Evolutionary conservation across 2,797 vertebrate species (phyloP).

Genomic region (Bryconaethiops microstoma): DNA sequence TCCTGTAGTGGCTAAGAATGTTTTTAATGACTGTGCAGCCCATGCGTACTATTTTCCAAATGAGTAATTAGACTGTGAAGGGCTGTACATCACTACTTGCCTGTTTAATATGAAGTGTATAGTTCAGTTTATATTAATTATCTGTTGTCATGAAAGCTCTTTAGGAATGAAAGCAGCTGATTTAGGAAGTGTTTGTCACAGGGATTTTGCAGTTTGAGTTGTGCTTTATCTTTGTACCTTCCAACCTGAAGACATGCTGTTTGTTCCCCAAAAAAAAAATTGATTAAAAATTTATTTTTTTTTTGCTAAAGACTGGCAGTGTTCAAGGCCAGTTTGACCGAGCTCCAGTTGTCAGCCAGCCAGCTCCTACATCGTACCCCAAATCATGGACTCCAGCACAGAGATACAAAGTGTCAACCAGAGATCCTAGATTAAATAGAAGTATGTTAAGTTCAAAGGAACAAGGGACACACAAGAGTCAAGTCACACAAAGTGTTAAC

Average conservation of each 20-base stretch:
- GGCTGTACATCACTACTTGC: neutral
- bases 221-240: neutral
- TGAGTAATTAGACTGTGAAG: no score
- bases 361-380: slow-evolving; percentile 69
- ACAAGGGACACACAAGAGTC: slow-evolving; percentile 71
- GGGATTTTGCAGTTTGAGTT: no score
- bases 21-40: no score
- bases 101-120: no score
- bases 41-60: no score
- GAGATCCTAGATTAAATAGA: slow-evolving; percentile 94
- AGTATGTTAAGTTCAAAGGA: slow-evolving; percentile 81
- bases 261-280: no score
- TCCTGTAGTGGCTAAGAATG: neutral
- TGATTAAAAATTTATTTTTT: neutral
- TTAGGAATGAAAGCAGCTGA: no score
- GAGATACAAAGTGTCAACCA: slow-evolving; percentile 83
- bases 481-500: slow-evolving; percentile 52
- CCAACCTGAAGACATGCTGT: neutral
- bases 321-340: slow-evolving; percentile 63
- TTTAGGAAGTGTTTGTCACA: no score
- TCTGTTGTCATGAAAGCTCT: no score
- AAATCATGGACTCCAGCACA: slow-evolving; percentile 71
- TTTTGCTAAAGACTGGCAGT: slow-evolving; percentile 81
- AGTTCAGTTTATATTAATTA: no score
- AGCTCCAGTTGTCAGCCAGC: slow-evolving; percentile 69